phyloP scores from a whole-genome alignment of 2,888 invertebrate species.

The Cephus runcator region DNA sequence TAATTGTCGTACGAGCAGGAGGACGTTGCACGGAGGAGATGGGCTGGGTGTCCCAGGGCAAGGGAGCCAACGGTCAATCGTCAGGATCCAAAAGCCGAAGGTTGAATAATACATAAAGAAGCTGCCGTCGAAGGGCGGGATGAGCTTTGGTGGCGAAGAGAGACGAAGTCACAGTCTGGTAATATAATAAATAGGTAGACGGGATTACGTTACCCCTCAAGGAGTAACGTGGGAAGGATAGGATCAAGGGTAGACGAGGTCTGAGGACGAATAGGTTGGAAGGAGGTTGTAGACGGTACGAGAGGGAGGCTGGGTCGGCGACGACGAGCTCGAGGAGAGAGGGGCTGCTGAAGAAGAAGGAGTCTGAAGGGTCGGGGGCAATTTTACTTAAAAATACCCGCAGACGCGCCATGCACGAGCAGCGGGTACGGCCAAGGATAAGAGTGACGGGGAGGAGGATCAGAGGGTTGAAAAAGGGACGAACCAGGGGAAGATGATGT shows the following conservation, averaged over 20 bases:
- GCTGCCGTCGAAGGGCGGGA: background rate
- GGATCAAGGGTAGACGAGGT: background rate
- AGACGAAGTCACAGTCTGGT: conserved; percentile 1
- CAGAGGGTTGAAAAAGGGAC: conserved; percentile 20
- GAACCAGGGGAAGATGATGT: conserved; percentile 38
- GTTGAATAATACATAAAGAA: conserved; percentile 40
- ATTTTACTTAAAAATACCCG: conserved; percentile 52
- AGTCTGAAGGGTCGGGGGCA: conserved; percentile 30
- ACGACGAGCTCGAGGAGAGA: background rate
- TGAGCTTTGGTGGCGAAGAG: background rate
- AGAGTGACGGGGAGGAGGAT: conserved; percentile 9
- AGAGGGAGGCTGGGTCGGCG: background rate
- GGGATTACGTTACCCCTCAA: conserved; percentile 23
- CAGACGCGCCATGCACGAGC: conserved; percentile 30
- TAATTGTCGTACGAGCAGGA: background rate
- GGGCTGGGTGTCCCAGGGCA: background rate
- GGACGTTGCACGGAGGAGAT: background rate
- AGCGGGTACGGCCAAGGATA: conserved; percentile 1
- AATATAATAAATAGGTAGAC: conserved; percentile 25
- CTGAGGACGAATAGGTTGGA: background rate
- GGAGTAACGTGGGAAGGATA: background rate
- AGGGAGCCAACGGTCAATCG: background rate
- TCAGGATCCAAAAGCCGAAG: conserved; percentile 1
- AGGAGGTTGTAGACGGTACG: background rate
- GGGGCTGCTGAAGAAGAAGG: conserved; percentile 2